Base-by-base conservation (phyloP, 1,140 invertebrate genomes). In the Dinoponera quadriceps region DNA sequence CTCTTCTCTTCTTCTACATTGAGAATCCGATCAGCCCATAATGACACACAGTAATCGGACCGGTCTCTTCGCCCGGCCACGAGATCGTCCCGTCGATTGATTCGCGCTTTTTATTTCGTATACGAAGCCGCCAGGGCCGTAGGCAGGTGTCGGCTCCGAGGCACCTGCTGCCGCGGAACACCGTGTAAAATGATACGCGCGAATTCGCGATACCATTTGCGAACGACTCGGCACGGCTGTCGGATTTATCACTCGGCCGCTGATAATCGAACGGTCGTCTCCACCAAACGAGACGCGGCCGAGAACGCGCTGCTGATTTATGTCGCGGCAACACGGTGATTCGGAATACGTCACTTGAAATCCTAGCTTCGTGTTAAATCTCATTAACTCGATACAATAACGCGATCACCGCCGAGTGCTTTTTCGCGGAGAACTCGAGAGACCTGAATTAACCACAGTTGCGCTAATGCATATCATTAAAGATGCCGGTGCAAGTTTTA, bases 161-260 rank as follows among this genome's bases (percentile, higher is more conserved):
- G 75, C 82, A 84, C 75, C 75, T 84, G 82, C 74, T 80, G 57
- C 54, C 49, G n/a, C n/a, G 27, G 57, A 84, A 25, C 14, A 65
- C 22, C 14, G 44, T n/a, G 18, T 78, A 27, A 80, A 80, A 80
- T 59, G 75, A 71, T 71, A 80, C 65, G 75, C 25, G 65, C 65
- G 38, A 80, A 71, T 14, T 57, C 33, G 63, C 33, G 63, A 48
- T 68, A 44, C 16, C 44, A 65, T 20, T 65, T 49, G 20, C 49
- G 33, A 13, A 5, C 29, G 29, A 33, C 29, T 3, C 29, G 29
- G 29, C 29, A 69, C 51, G 65, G 75, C 63, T 55, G 29, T 44
- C 49, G 63, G 75, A 69, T 68, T 69, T 78, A 49, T 69, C 18
- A 51, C 38, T 44, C 73, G n/a, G 44, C 48, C 7, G 62, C 65